Evolutionary conservation across 2,797 vertebrate genomes (phyloP).

Genomic region (Falco concolor): DNA sequence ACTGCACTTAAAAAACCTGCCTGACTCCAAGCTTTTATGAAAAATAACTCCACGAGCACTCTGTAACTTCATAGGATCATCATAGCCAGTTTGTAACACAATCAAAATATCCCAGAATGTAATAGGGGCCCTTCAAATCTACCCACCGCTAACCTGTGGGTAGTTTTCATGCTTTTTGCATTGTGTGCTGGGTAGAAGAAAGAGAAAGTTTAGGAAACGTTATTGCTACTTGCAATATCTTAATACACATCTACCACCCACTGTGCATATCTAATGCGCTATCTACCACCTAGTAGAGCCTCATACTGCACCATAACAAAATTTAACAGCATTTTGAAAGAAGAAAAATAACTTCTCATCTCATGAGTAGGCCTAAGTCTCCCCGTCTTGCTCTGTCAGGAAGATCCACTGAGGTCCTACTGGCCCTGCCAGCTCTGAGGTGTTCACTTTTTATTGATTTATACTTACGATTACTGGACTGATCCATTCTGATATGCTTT

Average conservation of each 20-base stretch:
- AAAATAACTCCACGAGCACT: not conserved
- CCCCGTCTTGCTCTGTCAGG: not conserved
- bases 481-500: not conserved
- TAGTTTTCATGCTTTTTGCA: not conserved
- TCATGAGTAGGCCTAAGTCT: not conserved
- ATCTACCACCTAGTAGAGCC: constrained; percentile 31
- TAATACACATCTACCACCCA: constrained; percentile 53
- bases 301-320: constrained; percentile 33
- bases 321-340: not conserved
- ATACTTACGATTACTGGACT: not conserved
- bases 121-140: not conserved
- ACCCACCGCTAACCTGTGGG: not conserved
- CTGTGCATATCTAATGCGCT: constrained; percentile 39
- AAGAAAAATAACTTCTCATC: constrained; percentile 4
- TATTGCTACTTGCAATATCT: constrained; percentile 37
- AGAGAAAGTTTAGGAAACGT: constrained; percentile 43
- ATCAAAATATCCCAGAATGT: not conserved
- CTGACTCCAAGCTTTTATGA: not conserved
- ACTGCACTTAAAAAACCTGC: not conserved
- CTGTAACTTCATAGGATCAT: not conserved
- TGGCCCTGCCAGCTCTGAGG: not conserved
- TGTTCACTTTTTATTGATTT: not conserved
- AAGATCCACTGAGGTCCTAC: not conserved
- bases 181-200: not conserved
- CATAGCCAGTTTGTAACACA: not conserved